These are phyloP conservation scores for Chaunax sp. DNA, from an alignment of 2,797 vertebrate species.

Conservation along the genomic window DNA sequence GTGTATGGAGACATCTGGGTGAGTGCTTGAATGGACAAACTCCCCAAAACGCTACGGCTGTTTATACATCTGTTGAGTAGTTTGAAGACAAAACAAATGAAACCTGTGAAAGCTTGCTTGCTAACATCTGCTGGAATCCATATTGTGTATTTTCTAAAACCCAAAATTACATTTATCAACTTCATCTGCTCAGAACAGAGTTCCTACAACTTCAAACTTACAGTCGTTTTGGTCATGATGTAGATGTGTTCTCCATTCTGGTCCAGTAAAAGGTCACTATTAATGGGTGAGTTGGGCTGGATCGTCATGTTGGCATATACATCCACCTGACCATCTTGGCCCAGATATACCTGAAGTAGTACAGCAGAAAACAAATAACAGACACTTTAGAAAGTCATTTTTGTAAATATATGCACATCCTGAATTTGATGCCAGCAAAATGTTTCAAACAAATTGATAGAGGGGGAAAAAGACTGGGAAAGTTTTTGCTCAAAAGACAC, in stretches of 20 bases:
- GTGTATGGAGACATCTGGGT: constrained; percentile 69
- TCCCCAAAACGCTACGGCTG: constrained; percentile 21
- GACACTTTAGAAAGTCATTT: constrained; percentile 2
- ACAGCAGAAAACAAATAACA: constrained; percentile 20
- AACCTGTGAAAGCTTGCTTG: neutral
- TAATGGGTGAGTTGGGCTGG: constrained; percentile 87
- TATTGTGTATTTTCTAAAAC: neutral
- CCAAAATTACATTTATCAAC: neutral
- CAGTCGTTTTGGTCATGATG: constrained; percentile 91
- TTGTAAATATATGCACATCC: too few relatives aligned
- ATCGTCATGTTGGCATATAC: constrained; percentile 84
- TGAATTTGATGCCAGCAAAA: too few relatives aligned
- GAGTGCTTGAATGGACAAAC: constrained; percentile 35
- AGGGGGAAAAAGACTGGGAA: too few relatives aligned
- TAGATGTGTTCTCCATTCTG: constrained; percentile 87
- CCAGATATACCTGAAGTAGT: constrained; percentile 88
- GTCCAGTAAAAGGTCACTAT: constrained; percentile 90
- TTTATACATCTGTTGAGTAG: constrained; percentile 38
- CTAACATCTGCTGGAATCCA: neutral
- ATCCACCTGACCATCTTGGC: constrained; percentile 79
- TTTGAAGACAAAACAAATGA: constrained; percentile 10
- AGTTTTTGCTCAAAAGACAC: too few relatives aligned
- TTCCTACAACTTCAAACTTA: constrained; percentile 65
- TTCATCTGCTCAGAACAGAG: neutral
- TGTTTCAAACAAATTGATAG: too few relatives aligned